Evolutionary conservation across 2,113 vertebrate genomes (phyloP).

Genomic region (Pachyramphus minor): DNA sequence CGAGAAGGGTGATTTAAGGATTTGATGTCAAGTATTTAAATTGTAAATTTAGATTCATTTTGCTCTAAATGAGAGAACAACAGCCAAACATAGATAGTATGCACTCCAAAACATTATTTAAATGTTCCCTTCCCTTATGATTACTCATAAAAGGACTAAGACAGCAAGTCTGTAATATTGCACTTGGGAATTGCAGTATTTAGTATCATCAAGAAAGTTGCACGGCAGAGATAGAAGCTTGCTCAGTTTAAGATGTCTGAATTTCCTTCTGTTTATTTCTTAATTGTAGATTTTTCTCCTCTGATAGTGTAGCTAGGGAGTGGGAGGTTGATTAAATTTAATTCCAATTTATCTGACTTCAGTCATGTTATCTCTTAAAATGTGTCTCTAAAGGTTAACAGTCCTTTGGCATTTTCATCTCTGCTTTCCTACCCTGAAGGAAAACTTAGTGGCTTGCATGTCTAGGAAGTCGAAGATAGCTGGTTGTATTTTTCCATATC

Average conservation of each 20-base stretch:
- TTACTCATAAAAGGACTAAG: not conserved
- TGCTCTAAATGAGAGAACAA: constrained; percentile 32
- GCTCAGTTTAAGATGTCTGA: not conserved
- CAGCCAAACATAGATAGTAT: constrained; percentile 6
- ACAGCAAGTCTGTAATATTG: not conserved
- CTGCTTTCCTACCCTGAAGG: constrained; percentile 25
- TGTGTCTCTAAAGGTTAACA: constrained; percentile 53
- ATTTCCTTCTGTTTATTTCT: constrained; percentile 21
- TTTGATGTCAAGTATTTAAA: not conserved
- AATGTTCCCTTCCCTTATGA: constrained; percentile 17
- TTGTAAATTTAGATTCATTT: constrained; percentile 28
- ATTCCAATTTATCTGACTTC: constrained; percentile 14
- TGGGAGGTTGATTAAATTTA: constrained; percentile 45
- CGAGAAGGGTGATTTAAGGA: not conserved
- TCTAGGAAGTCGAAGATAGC: constrained; percentile 6
- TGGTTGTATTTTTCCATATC: constrained; percentile 44
- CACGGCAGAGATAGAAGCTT: not conserved
- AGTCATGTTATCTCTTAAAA: constrained; percentile 34
- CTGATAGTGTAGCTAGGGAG: not conserved
- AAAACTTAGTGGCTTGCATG: not conserved
- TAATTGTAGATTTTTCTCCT: constrained; percentile 40
- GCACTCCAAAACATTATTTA: constrained; percentile 38
- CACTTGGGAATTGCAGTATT: not conserved
- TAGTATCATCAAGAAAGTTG: not conserved
- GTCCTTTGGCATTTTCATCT: constrained; percentile 55